Evolutionary conservation across 2,113 vertebrate species (phyloP), one percentile per base, ranked within the genome.

Genomic region (Zingel zingel): DNA sequence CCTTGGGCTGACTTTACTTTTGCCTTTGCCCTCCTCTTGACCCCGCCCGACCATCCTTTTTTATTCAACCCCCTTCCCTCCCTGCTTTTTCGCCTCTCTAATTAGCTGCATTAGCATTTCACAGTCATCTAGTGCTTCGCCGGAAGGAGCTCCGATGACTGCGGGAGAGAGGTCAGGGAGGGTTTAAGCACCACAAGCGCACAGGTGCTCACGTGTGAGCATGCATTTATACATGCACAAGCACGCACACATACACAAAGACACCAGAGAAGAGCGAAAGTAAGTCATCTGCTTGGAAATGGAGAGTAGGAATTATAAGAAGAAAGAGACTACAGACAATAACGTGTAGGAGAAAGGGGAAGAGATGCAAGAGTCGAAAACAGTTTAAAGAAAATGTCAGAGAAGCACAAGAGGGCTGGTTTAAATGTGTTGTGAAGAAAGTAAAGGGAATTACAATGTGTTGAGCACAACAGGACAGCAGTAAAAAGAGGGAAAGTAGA

Each of bases 41-140:
- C 92, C 92, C 86, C n/a, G 3, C 58, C 58, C 45, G 4, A 69
- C 79, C 77, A 50, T 76, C 73, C 57, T 63, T 87, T 86, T 88
- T 77, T 27, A 89, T 84, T 69, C 75, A 82, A 47, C 27, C n/a
- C 77, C 67, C 65, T 53, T 77, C 76, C 68, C 83, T 81, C 84
- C 45, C 8, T 48, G 57, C 67, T 72, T 89, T 68, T 91, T 83
- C 15, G 81, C 86, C 88, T 90, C 90, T 75, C 88, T 94, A 92
- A 93, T 94, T 92, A 94, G 89, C 87, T 27, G 70, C 85, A 93
- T 94, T 92, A 94, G 90, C 93, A 92, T 94, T 93, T 93, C 89
- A 92, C 80, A 92, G 89, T 89, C 86, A 89, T 93, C 91, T 90
- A 89, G 78, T 18, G 80, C 59, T 77, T 88, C 3, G 88, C 92